These are phyloP conservation scores for Herpetotheres cachinnans DNA, from an alignment of 2,113 vertebrate species.

Conservation along the genomic window DNA sequence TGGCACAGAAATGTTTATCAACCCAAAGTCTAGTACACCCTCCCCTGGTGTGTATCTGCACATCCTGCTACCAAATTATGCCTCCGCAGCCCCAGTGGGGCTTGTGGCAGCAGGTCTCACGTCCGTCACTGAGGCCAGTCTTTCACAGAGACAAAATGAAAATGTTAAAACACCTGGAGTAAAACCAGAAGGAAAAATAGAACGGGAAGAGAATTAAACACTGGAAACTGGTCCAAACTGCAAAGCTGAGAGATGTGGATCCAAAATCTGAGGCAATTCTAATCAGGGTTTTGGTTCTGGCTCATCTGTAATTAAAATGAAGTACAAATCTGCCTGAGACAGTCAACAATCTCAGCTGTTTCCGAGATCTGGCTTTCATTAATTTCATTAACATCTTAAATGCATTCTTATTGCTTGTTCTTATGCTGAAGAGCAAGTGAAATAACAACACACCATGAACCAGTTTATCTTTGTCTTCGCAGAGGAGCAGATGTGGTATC, in stretches of 20 bases:
- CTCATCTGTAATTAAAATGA: constrained; percentile 68
- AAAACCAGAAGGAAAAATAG: constrained; percentile 20
- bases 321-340: constrained; percentile 61
- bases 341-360: constrained; percentile 66
- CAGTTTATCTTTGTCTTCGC: constrained; percentile 18
- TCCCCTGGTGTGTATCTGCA: fast-evolving
- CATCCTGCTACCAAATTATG: neutral
- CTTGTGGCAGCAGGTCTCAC: neutral
- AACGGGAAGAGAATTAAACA: neutral
- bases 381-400: constrained; percentile 70
- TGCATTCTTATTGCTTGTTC: constrained; percentile 58
- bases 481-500: constrained; percentile 34
- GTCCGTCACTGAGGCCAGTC: neutral
- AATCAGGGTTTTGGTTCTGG: constrained; percentile 41
- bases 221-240: constrained; percentile 28
- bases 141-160: neutral
- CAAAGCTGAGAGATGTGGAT: constrained; percentile 19
- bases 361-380: constrained; percentile 53
- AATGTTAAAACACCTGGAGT: neutral
- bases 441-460: constrained; percentile 40
- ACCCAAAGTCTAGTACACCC: fast-evolving
- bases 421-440: constrained; percentile 45
- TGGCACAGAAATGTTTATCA: neutral
- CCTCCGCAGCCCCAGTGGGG: neutral
- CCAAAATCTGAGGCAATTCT: constrained; percentile 52